Evolutionary conservation across 2,797 vertebrate species (phyloP), one percentile per base, ranked within the genome.

Genomic region (Aphelocoma californica): DNA sequence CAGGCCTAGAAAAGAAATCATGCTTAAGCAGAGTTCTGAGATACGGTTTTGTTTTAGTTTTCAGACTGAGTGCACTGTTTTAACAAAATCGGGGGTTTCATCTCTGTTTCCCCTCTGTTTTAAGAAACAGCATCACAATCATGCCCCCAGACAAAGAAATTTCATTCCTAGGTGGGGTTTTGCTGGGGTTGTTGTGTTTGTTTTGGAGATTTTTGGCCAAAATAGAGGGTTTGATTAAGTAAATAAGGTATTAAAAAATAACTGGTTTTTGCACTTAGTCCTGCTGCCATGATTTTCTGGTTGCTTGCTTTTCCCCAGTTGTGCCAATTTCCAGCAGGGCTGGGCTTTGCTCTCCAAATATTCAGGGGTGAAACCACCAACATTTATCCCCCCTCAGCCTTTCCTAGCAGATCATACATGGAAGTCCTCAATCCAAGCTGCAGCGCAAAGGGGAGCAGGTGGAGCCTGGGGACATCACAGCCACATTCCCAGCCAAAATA

Each of bases 181-280:
- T 34, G 48, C 20, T 17, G 0, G 3, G 9, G 8, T 2, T 2
- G 0, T 1, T 29, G 2, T 36, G 8, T n/a, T 66, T 56, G 2
- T 61, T 78, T 34, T 17, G 23, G 34, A 73, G 21, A 20, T n/a
- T 86, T 40, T 56, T 7, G 4, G 4, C 16, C 34, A 71, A 74
- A 86, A 74, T 32, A 2, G 67, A 56, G 11, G 12, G 0, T 9
- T 62, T 44, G 14, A 36, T 56, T 38, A 42, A 45, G 21, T 7
- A 86, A 70, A 57, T 14, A 28, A 51, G 1, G 25, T 40, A 38
- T 23, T 70, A 13, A 57, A 72, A 65, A 67, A 18, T 10, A 53
- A 8, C 4, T 53, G 3, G 1, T 66, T 88, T 88, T 81, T 86
- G 5, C 12, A 17, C 8, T 85, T 48, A 16, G 8, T 83, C 18